phyloP scores from a whole-genome alignment of 2,797 vertebrate genomes.

The Telmatherina bonti region DNA sequence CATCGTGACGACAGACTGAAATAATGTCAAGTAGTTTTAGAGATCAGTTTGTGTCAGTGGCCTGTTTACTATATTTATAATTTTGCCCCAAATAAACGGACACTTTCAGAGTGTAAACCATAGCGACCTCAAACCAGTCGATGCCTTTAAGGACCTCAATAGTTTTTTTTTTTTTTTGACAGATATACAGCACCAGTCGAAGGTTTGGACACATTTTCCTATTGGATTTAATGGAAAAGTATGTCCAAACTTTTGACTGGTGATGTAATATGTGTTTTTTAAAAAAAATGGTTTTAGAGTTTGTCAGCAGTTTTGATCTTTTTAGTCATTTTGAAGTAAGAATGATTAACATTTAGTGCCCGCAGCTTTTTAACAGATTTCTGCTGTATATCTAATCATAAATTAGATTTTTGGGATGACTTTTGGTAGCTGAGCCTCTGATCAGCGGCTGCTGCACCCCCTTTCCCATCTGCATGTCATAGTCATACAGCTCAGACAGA shows the following conservation, averaged over 20 bases:
- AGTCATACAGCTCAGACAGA: too few relatives aligned
- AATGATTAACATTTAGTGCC: too few relatives aligned
- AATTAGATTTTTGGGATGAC: not conserved
- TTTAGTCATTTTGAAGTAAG: not conserved
- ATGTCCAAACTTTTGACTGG: too few relatives aligned
- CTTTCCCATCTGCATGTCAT: too few relatives aligned
- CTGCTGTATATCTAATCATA: not conserved
- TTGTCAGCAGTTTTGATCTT: not conserved
- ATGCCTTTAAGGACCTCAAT: not conserved
- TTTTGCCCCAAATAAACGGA: slow-evolving; percentile 3
- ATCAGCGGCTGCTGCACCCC: not conserved
- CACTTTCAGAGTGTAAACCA: not conserved
- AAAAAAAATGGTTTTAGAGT: too few relatives aligned
- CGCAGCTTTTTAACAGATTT: not conserved
- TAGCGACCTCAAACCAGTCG: slow-evolving; percentile 9
- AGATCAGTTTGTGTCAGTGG: slow-evolving; percentile 18
- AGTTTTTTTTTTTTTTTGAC: not conserved
- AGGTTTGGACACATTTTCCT: too few relatives aligned
- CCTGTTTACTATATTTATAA: slow-evolving; percentile 33
- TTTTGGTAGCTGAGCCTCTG: not conserved
- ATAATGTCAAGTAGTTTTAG: slow-evolving; percentile 9
- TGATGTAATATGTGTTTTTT: too few relatives aligned
- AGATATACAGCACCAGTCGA: too few relatives aligned
- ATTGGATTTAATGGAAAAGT: too few relatives aligned
- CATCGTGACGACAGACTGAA: slow-evolving; percentile 5